Conservation (phyloP, 2,113 vertebrate species). For the Pteropus alecto region DNA sequence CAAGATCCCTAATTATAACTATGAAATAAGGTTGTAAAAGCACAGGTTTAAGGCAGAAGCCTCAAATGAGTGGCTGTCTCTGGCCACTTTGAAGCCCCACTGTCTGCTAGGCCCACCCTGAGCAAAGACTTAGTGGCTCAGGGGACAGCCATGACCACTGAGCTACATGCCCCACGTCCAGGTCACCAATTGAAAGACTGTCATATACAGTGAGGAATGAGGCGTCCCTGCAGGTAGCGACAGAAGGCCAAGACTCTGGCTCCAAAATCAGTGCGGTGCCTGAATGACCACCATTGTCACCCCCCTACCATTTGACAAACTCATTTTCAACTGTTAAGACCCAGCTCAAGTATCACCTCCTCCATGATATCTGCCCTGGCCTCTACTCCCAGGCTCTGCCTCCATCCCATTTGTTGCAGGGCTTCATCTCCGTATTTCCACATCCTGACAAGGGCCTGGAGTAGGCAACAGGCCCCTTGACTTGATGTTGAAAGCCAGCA, state of each 20-base stretch:
- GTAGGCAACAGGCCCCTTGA: background rate
- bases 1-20: background rate
- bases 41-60: background rate
- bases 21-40: background rate
- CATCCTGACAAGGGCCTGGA: background rate
- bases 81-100: background rate
- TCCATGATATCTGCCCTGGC: background rate
- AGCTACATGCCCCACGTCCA: background rate
- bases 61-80: too few relatives aligned
- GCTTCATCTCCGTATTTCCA: background rate
- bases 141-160: background rate
- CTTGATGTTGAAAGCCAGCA: background rate
- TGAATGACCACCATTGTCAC: background rate
- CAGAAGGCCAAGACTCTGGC: background rate
- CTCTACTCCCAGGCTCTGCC: background rate
- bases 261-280: background rate
- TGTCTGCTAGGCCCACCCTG: background rate
- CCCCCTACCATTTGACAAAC: background rate
- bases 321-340: background rate
- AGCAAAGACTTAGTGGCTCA: background rate
- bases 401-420: background rate
- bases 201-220: background rate
- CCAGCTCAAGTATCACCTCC: background rate
- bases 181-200: background rate
- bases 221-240: background rate